Evolutionary conservation across 2,113 vertebrate species (phyloP), one percentile per base, ranked within the genome.

Genomic region (Spheniscus mendiculus): DNA sequence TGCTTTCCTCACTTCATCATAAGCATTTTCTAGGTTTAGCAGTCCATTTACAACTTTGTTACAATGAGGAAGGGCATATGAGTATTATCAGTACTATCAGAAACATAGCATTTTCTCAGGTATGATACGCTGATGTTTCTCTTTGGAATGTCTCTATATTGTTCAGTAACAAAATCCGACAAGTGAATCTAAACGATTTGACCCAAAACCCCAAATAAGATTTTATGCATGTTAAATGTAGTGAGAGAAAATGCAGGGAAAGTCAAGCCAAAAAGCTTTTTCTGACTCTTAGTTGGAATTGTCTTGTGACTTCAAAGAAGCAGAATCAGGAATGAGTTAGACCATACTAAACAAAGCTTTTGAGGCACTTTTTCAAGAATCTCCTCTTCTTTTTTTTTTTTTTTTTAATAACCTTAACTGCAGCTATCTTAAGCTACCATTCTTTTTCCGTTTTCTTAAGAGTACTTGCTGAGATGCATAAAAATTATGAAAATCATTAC

Each of bases 1-100:
- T 87, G n/a, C 83, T 94, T 90, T 95, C 81, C 47, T 82, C 49
- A 66, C 72, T 87, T 95, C 50, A 63, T 94, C 59, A 11, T 55
- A 63, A 89, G 29, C 5, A 6, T 89, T 87, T 78, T 87, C 45
- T 62, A 45, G n/a, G 25, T 81, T 91, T 93, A 78, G 32, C 77
- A 82, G 62, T 55, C 34, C 50, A 22, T 95, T 87, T 91, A 40
- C 38, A 66, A 50, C 56, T 53, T 8, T 16, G n/a, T 89, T 87
- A 34, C n/a, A 63, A 2, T 62, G 76, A 61, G 27, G n/a, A 85
- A 86, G 36, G 36, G 34, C 29, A 9, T 55, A 6, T 12, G 25
- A 66, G 10, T 88, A 23, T 92, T 72, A 36, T 23, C 56, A 62
- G 20, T 77, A 16, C 58, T 83, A 58, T 14, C 22, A 83, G 42